Evolutionary conservation across 2,797 vertebrate genomes (phyloP).

Genomic region (Petrocephalus sullivani): DNA sequence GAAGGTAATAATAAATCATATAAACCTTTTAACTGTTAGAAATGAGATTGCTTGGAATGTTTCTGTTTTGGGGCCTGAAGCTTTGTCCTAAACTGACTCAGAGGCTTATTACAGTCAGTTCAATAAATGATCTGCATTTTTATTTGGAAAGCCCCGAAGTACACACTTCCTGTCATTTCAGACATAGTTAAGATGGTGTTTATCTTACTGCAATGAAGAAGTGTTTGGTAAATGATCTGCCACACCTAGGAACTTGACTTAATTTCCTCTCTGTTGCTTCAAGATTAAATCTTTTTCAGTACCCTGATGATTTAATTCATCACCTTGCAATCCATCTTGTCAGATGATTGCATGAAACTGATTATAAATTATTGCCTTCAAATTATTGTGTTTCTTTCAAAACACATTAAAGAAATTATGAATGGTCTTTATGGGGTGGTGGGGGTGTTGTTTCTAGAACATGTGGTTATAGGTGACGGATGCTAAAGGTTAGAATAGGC

Average conservation of each 20-base stretch:
- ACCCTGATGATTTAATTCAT: background rate
- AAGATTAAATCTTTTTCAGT: background rate
- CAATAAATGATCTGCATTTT: background rate
- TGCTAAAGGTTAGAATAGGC: background rate
- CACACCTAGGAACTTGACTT: background rate
- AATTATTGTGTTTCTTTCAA: too few relatives aligned
- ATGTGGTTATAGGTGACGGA: background rate
- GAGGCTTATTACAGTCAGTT: background rate
- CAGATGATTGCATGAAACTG: background rate
- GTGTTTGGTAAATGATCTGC: background rate
- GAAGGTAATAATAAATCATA: background rate
- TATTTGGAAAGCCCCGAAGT: background rate
- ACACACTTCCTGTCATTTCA: background rate
- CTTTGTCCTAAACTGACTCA: background rate
- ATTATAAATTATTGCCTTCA: background rate
- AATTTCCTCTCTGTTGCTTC: background rate
- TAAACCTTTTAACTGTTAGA: background rate
- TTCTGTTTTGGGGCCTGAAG: background rate
- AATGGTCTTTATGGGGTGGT: background rate
- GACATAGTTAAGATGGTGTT: background rate
- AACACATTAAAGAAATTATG: background rate
- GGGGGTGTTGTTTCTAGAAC: background rate
- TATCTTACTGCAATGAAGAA: background rate
- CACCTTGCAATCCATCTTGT: background rate
- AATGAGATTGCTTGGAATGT: background rate